A percentile compares a stretch with the other conserved stretches of the same genome.
phyloP scores from a whole-genome alignment of 2,113 vertebrate genomes.

The Willisornis vidua region DNA sequence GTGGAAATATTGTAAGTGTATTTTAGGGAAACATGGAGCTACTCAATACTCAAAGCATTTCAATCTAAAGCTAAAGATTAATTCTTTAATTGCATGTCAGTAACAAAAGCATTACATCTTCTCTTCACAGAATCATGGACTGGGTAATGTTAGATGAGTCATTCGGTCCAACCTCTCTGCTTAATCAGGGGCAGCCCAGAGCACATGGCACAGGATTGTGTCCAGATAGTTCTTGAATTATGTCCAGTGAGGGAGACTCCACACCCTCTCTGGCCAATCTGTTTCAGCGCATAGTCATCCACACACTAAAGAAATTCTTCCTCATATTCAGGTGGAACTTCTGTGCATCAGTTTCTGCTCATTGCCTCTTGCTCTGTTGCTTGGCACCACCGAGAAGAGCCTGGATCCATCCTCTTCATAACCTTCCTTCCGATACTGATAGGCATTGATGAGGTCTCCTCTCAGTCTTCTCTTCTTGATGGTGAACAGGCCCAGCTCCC shows the following conservation, averaged over 20 bases:
- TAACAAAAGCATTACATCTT: background rate
- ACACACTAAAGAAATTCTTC: background rate
- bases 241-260: background rate
- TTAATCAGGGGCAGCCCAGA: background rate
- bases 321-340: background rate
- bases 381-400: background rate
- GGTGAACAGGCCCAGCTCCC: background rate
- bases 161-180: background rate
- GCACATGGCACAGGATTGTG: background rate
- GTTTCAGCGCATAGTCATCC: background rate
- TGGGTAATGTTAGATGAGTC: background rate
- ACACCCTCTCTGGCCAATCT: background rate
- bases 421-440: background rate
- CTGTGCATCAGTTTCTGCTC: background rate
- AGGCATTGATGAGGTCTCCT: background rate
- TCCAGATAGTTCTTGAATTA: background rate
- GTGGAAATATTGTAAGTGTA: background rate
- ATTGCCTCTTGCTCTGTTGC: background rate
- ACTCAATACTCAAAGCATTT: background rate
- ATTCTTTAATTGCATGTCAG: background rate
- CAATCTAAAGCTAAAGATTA: background rate
- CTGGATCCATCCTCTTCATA: background rate
- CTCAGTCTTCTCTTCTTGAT: background rate
- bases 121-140: background rate
- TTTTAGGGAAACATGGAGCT: background rate